phyloP scores from a whole-genome alignment of 2,888 invertebrate genomes.

The Dasysyrphus tricinctus region DNA sequence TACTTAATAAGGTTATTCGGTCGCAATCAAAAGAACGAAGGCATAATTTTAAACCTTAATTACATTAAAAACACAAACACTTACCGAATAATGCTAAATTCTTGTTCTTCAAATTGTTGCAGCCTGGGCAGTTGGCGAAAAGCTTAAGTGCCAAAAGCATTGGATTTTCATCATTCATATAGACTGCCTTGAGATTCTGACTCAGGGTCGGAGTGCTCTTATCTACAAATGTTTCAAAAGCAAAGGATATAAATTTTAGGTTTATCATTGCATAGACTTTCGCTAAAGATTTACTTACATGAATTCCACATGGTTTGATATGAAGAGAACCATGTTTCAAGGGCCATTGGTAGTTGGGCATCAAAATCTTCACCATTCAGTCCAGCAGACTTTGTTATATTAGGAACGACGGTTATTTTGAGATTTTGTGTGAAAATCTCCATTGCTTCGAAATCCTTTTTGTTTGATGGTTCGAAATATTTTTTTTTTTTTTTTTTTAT shows the following conservation, averaged over 20 bases:
- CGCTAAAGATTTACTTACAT: conserved; percentile 76
- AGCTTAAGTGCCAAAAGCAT: conserved; percentile 81
- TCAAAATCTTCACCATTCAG: conserved; percentile 82
- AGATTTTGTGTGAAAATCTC: conserved; percentile 77
- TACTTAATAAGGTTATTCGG: background rate
- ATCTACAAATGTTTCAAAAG: conserved; percentile 72
- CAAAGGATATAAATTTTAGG: background rate
- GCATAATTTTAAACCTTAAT: background rate
- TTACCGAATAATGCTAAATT: conserved; percentile 80
- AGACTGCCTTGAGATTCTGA: conserved; percentile 78
- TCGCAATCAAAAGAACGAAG: background rate
- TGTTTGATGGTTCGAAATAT: background rate
- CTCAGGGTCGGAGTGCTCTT: conserved; percentile 79
- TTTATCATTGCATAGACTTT: background rate
- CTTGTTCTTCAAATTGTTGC: conserved; percentile 82
- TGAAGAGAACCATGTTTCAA: conserved; percentile 79
- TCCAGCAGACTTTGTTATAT: conserved; percentile 82
- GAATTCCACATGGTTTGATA: conserved; percentile 81
- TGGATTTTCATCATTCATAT: conserved; percentile 79
- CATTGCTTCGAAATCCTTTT: conserved; percentile 50
- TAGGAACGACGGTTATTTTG: conserved; percentile 82
- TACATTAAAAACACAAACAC: background rate
- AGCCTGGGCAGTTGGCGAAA: conserved; percentile 82
- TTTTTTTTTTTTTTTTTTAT: background rate
- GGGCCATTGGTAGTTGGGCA: conserved; percentile 78